Evolutionary conservation across 2,888 invertebrate species (phyloP), one percentile per base, ranked within the genome.

Genomic region (Eupithecia insigniata): DNA sequence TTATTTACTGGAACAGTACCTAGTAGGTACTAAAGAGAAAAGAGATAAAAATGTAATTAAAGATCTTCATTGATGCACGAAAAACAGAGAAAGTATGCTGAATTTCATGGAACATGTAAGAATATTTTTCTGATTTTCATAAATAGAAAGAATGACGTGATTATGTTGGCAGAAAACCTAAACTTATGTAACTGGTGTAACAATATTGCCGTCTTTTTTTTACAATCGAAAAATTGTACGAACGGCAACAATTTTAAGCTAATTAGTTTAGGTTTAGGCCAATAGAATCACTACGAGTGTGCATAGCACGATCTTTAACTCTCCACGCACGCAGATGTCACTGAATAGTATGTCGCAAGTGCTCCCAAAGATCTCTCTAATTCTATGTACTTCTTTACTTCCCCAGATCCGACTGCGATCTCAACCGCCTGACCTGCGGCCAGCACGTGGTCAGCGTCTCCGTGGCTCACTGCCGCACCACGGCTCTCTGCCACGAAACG

Each of bases 391-490:
- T 22, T 8, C 43, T 60, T 26, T 18, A 12, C 80, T 83, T 60
- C 28, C 1, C 6, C 84, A 97, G 97, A 81, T 97, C 98, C 0
- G 95, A 96, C 82, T 99, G 99, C 85, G 97, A 98, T 85, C 96
- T 99, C 87, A 96, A 96, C 80, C 96, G 96, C 61, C 95, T 96
- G 71, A 98, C 98, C 0, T 99, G 99, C 87, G 97, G 97, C 0
- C 97, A 98, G 87, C 96, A 97, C 84, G 98, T 98, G 71, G 97
- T 98, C 18, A 92, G 96, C 14, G 98, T 98, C 1, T 96, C 98
- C 0, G 95, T 97, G 0, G 95, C 97, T 64, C 97, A 98, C 85
- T 98, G 98, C 90, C 96, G 96, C 78, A 97, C 97, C 36, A 98
- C 98, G 0, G 97, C 97, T 1, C 95, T 96, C 51, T 98, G 98